Percentiles rank a stretch among this genome's conserved stretches.
These are phyloP conservation scores for Mastomys coucha DNA, from an alignment of 2,113 vertebrate species.

Conservation along the genomic window DNA sequence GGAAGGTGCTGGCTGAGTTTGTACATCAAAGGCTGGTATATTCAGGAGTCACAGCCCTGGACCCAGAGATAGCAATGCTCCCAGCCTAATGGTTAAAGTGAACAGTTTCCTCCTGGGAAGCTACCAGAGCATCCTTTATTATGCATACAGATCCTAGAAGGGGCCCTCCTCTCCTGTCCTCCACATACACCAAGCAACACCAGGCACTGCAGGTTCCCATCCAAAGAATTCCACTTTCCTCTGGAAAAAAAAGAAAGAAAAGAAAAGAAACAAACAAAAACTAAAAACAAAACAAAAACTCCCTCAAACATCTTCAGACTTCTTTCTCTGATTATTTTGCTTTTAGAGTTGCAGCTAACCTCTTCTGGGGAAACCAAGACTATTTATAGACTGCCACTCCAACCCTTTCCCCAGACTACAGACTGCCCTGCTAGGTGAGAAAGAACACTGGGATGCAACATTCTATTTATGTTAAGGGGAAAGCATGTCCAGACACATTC, in stretches of 20 bases:
- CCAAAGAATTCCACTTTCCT: conserved; percentile 41
- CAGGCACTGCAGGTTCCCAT: neutral
- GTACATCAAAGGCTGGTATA: too few species aligned
- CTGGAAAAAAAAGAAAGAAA: conserved; percentile 5
- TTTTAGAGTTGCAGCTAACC: conserved; percentile 54
- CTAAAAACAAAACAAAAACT: too few species aligned
- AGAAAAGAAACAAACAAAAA: too few species aligned
- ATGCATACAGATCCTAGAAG: neutral
- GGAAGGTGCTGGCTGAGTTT: neutral
- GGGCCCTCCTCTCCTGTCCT: neutral
- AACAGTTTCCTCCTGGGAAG: neutral
- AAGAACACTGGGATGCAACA: neutral
- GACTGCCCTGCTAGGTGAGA: conserved; percentile 40
- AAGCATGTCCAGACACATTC: neutral
- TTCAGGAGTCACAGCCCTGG: neutral
- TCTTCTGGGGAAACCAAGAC: conserved; percentile 46
- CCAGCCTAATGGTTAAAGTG: neutral
- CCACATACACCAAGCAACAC: neutral
- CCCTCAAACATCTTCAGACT: neutral
- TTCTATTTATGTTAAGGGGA: neutral
- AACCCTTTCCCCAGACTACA: neutral
- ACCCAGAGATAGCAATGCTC: neutral
- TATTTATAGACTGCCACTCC: conserved; percentile 24
- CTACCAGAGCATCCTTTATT: neutral
- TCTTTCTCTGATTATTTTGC: conserved; percentile 56